Evolutionary conservation across 2,888 invertebrate species (phyloP).

Genomic region (Rotaria sp.): DNA sequence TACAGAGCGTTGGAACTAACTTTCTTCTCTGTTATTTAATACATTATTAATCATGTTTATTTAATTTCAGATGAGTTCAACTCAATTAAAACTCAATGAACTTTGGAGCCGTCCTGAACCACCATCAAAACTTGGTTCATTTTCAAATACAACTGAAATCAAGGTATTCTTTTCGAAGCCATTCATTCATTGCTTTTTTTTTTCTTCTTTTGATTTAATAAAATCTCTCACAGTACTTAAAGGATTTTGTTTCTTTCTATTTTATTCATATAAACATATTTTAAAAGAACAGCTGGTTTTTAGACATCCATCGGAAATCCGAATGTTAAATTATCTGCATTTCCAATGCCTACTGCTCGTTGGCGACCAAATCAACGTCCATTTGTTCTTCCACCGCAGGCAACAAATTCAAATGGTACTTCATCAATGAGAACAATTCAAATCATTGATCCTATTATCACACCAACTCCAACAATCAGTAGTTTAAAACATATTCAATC

Average conservation of each 20-base stretch:
- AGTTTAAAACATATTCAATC: constrained; percentile 12
- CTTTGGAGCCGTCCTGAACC: neutral
- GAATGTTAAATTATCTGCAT: neutral
- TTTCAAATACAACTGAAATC: neutral
- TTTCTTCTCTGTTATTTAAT: too few species aligned
- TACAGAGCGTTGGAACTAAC: too few species aligned
- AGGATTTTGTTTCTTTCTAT: too few species aligned
- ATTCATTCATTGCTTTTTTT: too few species aligned
- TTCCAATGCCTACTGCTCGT: neutral
- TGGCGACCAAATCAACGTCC: neutral
- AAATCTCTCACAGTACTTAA: too few species aligned
- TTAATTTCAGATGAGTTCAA: neutral
- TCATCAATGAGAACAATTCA: neutral
- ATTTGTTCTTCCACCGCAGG: neutral
- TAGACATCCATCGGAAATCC: neutral
- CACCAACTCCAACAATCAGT: neutral
- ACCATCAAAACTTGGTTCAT: neutral
- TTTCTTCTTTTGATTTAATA: neutral
- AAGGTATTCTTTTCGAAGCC: neutral
- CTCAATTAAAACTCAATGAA: neutral
- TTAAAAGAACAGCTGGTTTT: neutral
- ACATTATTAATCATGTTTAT: too few species aligned
- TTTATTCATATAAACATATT: neutral
- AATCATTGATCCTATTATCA: neutral
- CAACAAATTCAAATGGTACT: neutral